Percentiles rank a stretch among this genome's conserved stretches.
phyloP scores from a whole-genome alignment of 2,113 vertebrate species.

The Chaetorhynchus papuensis region DNA sequence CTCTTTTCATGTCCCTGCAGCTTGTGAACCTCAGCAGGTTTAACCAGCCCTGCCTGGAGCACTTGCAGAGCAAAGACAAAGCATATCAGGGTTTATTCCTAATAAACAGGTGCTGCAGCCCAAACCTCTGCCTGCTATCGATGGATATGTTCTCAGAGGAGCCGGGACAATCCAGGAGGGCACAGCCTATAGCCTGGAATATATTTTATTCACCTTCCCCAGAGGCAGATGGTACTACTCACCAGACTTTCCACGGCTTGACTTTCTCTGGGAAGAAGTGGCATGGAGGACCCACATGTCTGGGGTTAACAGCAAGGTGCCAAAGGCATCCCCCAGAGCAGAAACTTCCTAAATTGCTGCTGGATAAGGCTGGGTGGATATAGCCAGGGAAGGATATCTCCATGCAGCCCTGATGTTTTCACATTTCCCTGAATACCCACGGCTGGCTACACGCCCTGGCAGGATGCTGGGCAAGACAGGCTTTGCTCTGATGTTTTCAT shows the following conservation, averaged over 20 bases:
- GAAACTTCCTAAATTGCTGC: background rate
- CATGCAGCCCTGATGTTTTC: background rate
- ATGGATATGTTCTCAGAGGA: background rate
- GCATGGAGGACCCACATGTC: fast-evolving
- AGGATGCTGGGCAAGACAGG: background rate
- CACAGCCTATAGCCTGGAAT: background rate
- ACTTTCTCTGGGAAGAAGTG: background rate
- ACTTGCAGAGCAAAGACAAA: background rate
- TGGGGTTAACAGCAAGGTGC: background rate
- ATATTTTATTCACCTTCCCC: background rate
- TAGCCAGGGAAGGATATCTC: background rate
- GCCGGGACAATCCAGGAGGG: background rate
- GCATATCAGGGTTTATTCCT: background rate
- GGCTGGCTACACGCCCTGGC: background rate
- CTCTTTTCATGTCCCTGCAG: background rate
- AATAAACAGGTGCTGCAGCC: background rate
- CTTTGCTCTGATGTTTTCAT: background rate
- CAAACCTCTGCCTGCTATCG: background rate
- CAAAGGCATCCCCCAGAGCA: background rate
- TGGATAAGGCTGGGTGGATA: background rate
- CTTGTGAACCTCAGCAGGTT: background rate
- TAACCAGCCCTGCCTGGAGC: background rate
- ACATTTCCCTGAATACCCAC: background rate
- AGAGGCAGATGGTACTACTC: background rate
- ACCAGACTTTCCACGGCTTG: background rate